Conservation (phyloP, 2,797 vertebrate genomes). For the Microhierax caerulescens region DNA sequence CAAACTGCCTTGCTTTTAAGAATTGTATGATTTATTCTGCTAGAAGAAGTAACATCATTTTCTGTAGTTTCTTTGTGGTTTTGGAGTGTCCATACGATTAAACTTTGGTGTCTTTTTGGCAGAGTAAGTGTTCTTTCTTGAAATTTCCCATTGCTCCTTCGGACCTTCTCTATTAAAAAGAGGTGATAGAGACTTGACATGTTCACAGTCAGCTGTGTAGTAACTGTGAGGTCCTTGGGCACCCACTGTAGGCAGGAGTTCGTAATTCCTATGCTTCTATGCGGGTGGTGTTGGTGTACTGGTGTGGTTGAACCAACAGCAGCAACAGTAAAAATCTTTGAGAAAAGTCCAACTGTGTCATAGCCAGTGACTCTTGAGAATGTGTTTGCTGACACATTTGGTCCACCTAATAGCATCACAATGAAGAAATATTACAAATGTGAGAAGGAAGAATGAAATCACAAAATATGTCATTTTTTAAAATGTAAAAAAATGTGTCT, state of each 20-base stretch:
- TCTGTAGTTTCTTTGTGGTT: background rate
- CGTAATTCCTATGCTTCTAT: accelerated
- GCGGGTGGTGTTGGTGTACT: background rate
- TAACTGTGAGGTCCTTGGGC: background rate
- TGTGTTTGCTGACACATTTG: background rate
- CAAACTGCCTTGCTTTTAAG: background rate
- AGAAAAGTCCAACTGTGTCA: background rate
- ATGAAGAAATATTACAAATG: background rate
- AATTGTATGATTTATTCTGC: background rate
- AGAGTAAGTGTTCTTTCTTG: background rate
- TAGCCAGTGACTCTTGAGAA: background rate
- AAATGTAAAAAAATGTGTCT: background rate
- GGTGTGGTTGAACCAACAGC: background rate
- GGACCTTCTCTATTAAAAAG: background rate
- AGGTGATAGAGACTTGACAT: background rate
- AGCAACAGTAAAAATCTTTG: background rate
- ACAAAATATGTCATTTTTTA: background rate
- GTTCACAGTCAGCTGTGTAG: background rate
- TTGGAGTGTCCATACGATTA: background rate
- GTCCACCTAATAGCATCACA: background rate
- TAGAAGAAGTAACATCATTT: background rate
- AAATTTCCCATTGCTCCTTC: background rate
- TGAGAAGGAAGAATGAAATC: background rate
- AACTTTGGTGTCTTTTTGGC: background rate
- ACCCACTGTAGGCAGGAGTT: background rate